A percentile compares a stretch with the other conserved stretches of the same genome.
phyloP scores from a whole-genome alignment of 2,113 vertebrate species.

The Piliocolobus tephrosceles region DNA sequence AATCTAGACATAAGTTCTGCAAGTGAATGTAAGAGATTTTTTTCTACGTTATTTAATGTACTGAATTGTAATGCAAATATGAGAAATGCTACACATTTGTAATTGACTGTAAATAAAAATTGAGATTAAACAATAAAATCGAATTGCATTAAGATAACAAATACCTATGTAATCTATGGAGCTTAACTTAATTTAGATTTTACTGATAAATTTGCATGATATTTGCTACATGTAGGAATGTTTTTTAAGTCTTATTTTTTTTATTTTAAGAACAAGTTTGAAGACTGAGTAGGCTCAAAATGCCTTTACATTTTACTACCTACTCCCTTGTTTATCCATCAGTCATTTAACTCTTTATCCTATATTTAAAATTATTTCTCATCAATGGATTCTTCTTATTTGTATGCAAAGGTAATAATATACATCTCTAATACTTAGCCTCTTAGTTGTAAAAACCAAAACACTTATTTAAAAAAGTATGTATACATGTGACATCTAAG shows the following conservation, averaged over 20 bases:
- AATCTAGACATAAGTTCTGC: not conserved
- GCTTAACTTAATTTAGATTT: not conserved
- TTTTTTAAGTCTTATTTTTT: not conserved
- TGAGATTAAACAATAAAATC: not conserved
- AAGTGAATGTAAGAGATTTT: not conserved
- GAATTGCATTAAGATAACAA: not conserved
- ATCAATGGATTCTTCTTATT: not conserved
- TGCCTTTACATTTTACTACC: not conserved
- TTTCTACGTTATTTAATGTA: not conserved
- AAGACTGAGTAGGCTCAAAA: not conserved
- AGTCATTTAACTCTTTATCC: not conserved
- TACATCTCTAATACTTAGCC: rapidly evolving
- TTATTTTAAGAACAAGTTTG: not conserved
- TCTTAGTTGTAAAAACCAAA: not conserved
- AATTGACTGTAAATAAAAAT: not conserved
- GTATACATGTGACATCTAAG: not conserved
- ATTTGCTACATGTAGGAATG: not conserved
- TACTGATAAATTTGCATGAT: not conserved
- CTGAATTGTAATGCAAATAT: not conserved
- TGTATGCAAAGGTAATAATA: not conserved
- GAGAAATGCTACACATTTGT: not conserved
- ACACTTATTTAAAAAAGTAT: not conserved
- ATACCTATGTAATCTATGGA: not conserved
- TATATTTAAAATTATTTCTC: not conserved
- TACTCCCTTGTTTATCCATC: not conserved